A percentile compares a stretch with the other conserved stretches of the same genome.
phyloP scores from a whole-genome alignment of 2,888 invertebrate species.

The Caradrina kadenii region DNA sequence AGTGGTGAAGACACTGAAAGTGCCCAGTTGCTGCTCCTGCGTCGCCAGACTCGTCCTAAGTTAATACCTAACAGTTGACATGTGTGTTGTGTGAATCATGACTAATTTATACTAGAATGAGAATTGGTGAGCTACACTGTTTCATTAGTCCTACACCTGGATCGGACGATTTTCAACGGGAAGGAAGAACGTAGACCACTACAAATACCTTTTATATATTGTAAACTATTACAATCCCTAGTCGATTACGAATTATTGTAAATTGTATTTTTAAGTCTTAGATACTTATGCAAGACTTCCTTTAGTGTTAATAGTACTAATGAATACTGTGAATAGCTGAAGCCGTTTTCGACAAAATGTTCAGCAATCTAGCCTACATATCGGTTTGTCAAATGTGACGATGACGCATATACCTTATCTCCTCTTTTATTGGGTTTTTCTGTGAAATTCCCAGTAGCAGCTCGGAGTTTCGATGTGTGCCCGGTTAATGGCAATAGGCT shows the following conservation, averaged over 20 bases:
- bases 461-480: no score
- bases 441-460: no score
- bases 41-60: conserved; percentile 30
- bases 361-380: no score
- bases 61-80: conserved; percentile 21
- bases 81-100: conserved; percentile 25
- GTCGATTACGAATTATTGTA: conserved; percentile 47
- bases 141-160: not conserved
- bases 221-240: conserved; percentile 35
- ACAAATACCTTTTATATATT: conserved; percentile 11
- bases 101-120: conserved; percentile 32
- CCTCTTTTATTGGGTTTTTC: no score
- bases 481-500: no score
- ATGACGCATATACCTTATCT: no score
- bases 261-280: conserved; percentile 14
- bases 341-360: conserved; percentile 5
- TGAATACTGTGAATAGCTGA: conserved; percentile 21
- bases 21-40: conserved; percentile 95
- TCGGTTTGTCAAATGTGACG: no score
- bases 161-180: conserved; percentile 1
- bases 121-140: conserved; percentile 7
- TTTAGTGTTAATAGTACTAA: conserved; percentile 11
- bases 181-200: conserved; percentile 7
- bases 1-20: conserved; percentile 87
- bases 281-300: conserved; percentile 10